Evolutionary conservation across 2,797 vertebrate genomes (phyloP).

Genomic region (Toxotes lorentzi): DNA sequence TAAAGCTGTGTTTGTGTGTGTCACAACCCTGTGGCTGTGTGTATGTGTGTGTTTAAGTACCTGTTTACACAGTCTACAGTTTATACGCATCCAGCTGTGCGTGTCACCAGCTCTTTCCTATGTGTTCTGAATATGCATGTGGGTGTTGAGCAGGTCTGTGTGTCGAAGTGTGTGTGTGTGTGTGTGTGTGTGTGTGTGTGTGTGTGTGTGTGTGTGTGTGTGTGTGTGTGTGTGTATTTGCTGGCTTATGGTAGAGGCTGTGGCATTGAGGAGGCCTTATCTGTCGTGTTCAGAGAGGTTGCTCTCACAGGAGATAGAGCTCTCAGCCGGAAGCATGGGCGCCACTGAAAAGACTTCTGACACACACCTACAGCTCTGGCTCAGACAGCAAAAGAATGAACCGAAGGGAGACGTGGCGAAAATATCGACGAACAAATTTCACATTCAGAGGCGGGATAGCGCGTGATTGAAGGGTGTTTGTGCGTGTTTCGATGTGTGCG

Average conservation of each 20-base stretch:
- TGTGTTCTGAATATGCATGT: conserved; percentile 46
- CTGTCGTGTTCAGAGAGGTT: conserved; percentile 78
- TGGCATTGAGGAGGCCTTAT: conserved; percentile 78
- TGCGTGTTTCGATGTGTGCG: not conserved
- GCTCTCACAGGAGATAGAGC: conserved; percentile 75
- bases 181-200: not conserved
- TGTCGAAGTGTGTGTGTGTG: not conserved
- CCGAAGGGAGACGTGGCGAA: conserved; percentile 47
- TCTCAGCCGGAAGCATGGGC: conserved; percentile 67
- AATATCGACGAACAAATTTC: conserved; percentile 66
- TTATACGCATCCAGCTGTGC: conserved; percentile 53
- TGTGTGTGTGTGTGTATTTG: conserved; percentile 14
- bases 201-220: not conserved
- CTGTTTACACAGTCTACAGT: conserved; percentile 38
- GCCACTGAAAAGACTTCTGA: conserved; percentile 73
- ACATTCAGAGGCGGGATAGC: conserved; percentile 36
- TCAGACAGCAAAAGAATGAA: conserved; percentile 54
- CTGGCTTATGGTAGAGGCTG: conserved; percentile 56
- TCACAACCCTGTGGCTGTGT: conserved; percentile 33
- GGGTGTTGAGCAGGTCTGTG: conserved; percentile 43
- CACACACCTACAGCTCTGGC: conserved; percentile 75
- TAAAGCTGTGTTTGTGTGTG: conserved; percentile 21
- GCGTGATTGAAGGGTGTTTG: conserved; percentile 24
- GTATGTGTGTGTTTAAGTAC: conserved; percentile 22
- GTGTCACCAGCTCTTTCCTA: conserved; percentile 40